Percentiles rank a stretch among this genome's conserved stretches.
Conservation (phyloP, 2,797 vertebrate species). For the Macropus fuliginosus region DNA sequence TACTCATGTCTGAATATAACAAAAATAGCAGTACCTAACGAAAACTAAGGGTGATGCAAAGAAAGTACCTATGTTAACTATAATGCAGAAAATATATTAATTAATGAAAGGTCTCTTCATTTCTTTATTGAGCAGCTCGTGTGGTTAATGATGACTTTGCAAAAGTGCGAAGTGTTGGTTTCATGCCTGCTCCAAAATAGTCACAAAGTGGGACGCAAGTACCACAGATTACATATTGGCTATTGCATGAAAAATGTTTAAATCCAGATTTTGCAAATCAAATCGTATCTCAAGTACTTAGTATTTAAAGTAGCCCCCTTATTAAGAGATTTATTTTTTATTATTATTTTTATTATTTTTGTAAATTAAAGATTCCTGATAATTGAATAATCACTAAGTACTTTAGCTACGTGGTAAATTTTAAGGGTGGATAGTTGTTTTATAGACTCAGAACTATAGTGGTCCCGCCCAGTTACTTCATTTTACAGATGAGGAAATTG, state of each 20-base stretch:
- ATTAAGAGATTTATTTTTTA: slow-evolving; percentile 25
- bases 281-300: slow-evolving; percentile 2
- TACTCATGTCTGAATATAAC: slow-evolving; percentile 99
- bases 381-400: not conserved
- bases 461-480: not conserved
- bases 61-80: slow-evolving; percentile 99
- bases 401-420: slow-evolving; percentile 40
- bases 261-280: slow-evolving; percentile 34
- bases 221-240: slow-evolving; percentile 12
- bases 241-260: slow-evolving; percentile 25
- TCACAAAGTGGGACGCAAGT: not conserved
- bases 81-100: slow-evolving; percentile 99
- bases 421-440: not conserved
- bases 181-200: not conserved
- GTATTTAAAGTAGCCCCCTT: not conserved
- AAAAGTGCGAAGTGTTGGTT: not conserved
- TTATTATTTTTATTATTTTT: not conserved
- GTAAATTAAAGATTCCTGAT: not conserved
- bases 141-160: slow-evolving; percentile 13
- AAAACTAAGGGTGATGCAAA: slow-evolving; percentile 94
- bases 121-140: slow-evolving; percentile 78
- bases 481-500: not conserved
- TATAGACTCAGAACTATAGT: not conserved
- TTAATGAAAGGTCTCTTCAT: slow-evolving; percentile 92
- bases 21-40: slow-evolving; percentile 98